A percentile compares a stretch with the other conserved stretches of the same genome.
Conservation (phyloP, 35 echinoderm and acorn worm genomes). For the Heliocidaris tuberculata region DNA sequence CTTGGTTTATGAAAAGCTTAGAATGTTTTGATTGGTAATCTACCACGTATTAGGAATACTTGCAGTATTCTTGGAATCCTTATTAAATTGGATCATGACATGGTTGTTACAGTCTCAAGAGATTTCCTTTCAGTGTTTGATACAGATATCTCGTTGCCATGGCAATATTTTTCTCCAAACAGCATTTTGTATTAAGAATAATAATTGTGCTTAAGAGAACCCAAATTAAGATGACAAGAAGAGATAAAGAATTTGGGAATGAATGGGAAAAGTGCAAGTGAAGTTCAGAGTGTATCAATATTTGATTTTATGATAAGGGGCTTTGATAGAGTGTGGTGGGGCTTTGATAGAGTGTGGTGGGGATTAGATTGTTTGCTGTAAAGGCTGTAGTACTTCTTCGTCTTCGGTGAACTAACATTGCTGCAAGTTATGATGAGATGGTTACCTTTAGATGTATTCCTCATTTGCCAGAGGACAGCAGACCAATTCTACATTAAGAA, state of each 20-base stretch:
- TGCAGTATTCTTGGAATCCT: neutral
- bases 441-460: neutral
- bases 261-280: neutral
- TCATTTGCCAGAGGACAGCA: neutral
- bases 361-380: neutral
- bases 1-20: no score
- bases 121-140: neutral
- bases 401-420: neutral
- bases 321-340: neutral
- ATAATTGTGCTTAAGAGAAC: neutral
- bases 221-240: neutral
- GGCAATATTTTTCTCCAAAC: neutral
- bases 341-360: neutral
- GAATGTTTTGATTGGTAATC: neutral
- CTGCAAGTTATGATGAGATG: neutral
- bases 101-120: neutral
- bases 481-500: neutral
- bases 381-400: neutral
- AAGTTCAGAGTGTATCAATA: neutral
- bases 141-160: neutral
- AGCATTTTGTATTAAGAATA: neutral
- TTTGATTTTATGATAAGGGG: conserved; percentile 16
- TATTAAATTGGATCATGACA: neutral
- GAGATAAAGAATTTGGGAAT: neutral
- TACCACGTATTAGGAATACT: neutral